phyloP scores from a whole-genome alignment of 2,113 vertebrate genomes.

The Cynoglossus semilaevis region DNA sequence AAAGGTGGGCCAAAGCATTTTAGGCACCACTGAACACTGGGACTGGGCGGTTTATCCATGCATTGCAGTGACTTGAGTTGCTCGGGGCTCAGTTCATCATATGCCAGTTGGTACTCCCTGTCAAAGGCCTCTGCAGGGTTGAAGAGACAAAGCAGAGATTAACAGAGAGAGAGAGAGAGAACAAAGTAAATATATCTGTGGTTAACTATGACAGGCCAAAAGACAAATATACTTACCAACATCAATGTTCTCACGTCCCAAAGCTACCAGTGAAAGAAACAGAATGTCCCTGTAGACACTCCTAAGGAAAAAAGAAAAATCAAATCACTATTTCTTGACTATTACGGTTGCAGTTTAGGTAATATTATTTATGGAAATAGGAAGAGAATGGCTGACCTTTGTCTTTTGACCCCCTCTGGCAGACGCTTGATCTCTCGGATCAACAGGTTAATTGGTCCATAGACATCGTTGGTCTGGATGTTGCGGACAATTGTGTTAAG shows the following conservation, averaged over 20 bases:
- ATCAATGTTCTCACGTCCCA: constrained; percentile 96
- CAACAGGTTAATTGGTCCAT: constrained; percentile 86
- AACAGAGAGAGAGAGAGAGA: not conserved
- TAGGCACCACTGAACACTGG: constrained; percentile 85
- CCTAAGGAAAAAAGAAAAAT: constrained; percentile 66
- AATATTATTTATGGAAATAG: too few species aligned
- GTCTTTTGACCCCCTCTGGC: constrained; percentile 79
- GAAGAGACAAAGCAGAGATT: not conserved
- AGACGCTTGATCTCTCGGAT: constrained; percentile 78
- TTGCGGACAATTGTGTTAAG: constrained; percentile 86
- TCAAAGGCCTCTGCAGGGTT: constrained; percentile 88
- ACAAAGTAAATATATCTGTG: too few species aligned
- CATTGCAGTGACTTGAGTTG: constrained; percentile 81
- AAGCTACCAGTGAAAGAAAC: constrained; percentile 91
- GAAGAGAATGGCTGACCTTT: constrained; percentile 76
- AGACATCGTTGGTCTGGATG: constrained; percentile 91
- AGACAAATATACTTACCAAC: constrained; percentile 82
- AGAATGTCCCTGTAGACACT: constrained; percentile 96
- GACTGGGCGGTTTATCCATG: constrained; percentile 84
- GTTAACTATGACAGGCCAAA: too few species aligned
- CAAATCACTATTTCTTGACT: not conserved
- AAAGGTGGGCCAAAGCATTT: constrained; percentile 88
- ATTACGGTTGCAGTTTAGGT: too few species aligned
- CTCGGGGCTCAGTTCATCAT: constrained; percentile 80
- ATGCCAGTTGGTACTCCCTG: constrained; percentile 86